Evolutionary conservation across 2,797 vertebrate genomes (phyloP).

Genomic region (Eulemur rubriventer): DNA sequence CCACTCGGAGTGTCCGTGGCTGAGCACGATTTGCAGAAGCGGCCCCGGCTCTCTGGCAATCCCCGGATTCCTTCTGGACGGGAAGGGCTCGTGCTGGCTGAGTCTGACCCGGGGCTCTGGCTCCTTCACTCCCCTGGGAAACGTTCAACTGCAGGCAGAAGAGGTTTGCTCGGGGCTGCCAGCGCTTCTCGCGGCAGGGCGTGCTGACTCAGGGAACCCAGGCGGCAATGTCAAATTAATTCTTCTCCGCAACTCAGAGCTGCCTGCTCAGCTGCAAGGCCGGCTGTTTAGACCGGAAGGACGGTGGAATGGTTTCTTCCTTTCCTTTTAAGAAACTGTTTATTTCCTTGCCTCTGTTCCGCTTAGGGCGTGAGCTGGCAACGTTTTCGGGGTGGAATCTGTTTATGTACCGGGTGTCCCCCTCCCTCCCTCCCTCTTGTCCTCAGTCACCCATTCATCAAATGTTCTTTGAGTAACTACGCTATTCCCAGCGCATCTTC

Average conservation of each 20-base stretch:
- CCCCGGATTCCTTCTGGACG: neutral
- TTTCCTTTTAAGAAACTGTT: neutral
- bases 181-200: fast-evolving
- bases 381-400: neutral
- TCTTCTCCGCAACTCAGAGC: neutral
- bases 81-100: fast-evolving
- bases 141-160: neutral
- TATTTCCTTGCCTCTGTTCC: neutral
- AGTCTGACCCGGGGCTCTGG: neutral
- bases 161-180: fast-evolving
- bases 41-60: neutral
- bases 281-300: neutral
- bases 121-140: neutral
- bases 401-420: neutral
- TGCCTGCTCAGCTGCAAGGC: neutral
- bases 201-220: neutral
- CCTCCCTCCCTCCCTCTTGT: neutral
- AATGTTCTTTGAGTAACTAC: neutral
- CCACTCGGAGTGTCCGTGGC: neutral
- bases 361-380: fast-evolving
- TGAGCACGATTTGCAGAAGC: neutral
- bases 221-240: fast-evolving
- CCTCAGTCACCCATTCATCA: no score
- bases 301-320: fast-evolving
- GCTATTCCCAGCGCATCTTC: fast-evolving